phyloP scores from a whole-genome alignment of 1,140 invertebrate genomes.

The Hypothenemus hampei region DNA sequence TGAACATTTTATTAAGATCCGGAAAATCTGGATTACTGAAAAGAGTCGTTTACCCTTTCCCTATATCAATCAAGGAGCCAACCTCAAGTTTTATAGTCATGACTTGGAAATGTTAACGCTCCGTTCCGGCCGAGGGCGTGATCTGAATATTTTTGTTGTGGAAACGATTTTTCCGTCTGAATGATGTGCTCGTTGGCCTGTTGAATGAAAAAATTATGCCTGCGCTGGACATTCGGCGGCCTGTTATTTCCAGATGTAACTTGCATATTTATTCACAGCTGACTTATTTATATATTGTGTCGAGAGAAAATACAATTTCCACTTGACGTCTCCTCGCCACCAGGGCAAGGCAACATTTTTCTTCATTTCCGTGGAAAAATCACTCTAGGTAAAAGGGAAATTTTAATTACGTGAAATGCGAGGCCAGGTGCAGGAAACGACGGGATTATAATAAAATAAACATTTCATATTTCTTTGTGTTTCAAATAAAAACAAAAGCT shows the following conservation, averaged over 20 bases:
- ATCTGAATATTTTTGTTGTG: slow-evolving; percentile 7
- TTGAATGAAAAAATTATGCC: slow-evolving; percentile 12
- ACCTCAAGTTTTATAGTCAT: slow-evolving; percentile 15
- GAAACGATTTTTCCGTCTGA: slow-evolving; percentile 17
- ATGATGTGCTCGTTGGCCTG: slow-evolving; percentile 10
- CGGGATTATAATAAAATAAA: neutral
- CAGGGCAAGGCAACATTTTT: neutral
- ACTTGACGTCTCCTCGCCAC: neutral
- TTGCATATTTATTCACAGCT: slow-evolving; percentile 13
- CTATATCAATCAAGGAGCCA: slow-evolving; percentile 5
- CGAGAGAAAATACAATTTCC: neutral
- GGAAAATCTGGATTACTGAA: too few species aligned
- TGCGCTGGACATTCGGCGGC: neutral
- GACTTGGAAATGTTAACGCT: slow-evolving; percentile 7
- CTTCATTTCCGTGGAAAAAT: neutral
- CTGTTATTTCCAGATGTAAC: slow-evolving; percentile 10
- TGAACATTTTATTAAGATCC: too few species aligned
- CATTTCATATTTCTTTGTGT: neutral
- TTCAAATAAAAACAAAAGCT: neutral
- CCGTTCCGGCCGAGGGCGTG: slow-evolving; percentile 7
- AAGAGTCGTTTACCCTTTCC: too few species aligned
- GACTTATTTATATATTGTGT: slow-evolving; percentile 10
- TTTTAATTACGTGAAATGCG: neutral
- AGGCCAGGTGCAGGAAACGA: neutral
- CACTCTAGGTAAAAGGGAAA: neutral